Conservation (phyloP, 1,140 invertebrate species). For the Lethrus apterus region DNA sequence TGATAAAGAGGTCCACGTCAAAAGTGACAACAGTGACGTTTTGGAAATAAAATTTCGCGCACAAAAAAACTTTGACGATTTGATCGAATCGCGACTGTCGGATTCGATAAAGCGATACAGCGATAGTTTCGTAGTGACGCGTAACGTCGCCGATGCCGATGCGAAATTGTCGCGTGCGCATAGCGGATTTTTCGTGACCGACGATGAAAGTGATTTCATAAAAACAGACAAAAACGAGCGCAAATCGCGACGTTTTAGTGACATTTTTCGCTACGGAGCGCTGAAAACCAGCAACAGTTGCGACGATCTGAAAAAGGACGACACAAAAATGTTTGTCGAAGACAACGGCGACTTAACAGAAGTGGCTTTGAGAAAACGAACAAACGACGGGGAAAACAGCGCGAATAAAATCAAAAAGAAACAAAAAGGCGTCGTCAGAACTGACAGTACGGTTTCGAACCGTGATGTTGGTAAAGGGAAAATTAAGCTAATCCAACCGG, state of each 20-base stretch:
- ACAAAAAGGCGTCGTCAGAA: not conserved
- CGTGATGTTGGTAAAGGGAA: not conserved
- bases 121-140: constrained; percentile 36
- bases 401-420: constrained; percentile 4
- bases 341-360: constrained; percentile 4
- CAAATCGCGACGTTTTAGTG: constrained; percentile 34
- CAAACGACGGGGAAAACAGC: not conserved
- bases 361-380: constrained; percentile 3
- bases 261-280: constrained; percentile 30
- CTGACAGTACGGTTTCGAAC: not conserved
- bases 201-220: constrained; percentile 2
- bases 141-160: constrained; percentile 16
- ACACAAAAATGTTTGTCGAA: constrained; percentile 4
- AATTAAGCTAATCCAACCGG: too few species aligned
- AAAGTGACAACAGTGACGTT: constrained; percentile 8
- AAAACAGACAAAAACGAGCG: constrained; percentile 28
- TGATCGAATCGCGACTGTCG: constrained; percentile 9
- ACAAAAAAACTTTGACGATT: constrained; percentile 14
- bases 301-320: constrained; percentile 10
- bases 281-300: constrained; percentile 16
- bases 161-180: constrained; percentile 22
- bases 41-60: not conserved
- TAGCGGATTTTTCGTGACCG: constrained; percentile 29
- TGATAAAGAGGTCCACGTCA: constrained; percentile 6
- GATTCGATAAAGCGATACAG: constrained; percentile 34